Evolutionary conservation across 2,113 vertebrate species (phyloP), one percentile per base, ranked within the genome.

Genomic region (Merops nubicus): DNA sequence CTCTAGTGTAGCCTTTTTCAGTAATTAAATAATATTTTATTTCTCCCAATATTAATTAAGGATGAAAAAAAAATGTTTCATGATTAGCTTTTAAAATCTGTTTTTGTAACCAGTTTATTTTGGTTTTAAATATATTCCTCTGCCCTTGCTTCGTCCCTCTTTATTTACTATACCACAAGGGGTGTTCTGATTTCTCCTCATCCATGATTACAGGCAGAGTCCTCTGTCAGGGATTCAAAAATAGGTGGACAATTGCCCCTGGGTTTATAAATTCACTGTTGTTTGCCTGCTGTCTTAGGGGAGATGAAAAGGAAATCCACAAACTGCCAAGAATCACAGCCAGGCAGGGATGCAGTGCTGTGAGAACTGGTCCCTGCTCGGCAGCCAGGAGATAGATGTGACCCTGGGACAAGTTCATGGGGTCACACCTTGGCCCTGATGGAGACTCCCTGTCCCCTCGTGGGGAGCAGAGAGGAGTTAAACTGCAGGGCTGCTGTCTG

Each of bases 311-410:
- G 72, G 51, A 54, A 95, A 92, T 28, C 85, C 60, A 51, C 0
- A 4, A 67, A 34, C 79, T 91, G 90, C 75, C 95, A 96, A 96
- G 90, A 91, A 93, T 96, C 93, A 88, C 82, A 78, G 50, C 40
- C 54, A 85, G 54, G 54, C 42, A 85, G 62, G 63, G 91, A 75
- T 34, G 45, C 16, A 23, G 70, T 12, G 57, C 70, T 85, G 56
- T 0, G 0, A 40, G 74, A 76, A 40, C 53, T 53, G 50, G 69
- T 69, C 86, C 70, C 92, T 91, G 76, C 60, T 91, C 48, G 5
- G 62, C 1, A 2, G 47, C n/a, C 26, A 14, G 60, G 72, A 90
- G 81, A 80, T 34, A 90, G 82, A 88, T 3, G 0, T 16, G 29
- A 57, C 54, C 45, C 86, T 74, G 67, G 65, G 50, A 96, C 6